Evolutionary conservation across 2,888 invertebrate species (phyloP), one percentile per base, ranked within the genome.

Genomic region (Pomacea canaliculata): DNA sequence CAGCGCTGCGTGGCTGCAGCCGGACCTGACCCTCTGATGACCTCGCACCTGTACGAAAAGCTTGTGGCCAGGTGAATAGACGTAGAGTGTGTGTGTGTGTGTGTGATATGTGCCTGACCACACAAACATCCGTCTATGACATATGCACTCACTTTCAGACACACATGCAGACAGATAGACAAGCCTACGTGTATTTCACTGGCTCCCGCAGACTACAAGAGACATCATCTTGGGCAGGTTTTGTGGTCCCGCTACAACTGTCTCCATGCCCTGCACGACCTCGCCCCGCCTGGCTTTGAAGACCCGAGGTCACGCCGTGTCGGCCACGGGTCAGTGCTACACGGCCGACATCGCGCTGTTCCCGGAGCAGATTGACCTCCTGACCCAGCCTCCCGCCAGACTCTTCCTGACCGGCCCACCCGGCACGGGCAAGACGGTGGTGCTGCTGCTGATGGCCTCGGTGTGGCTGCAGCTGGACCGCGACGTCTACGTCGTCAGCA

Each of bases 1-100:
- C 51, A 56, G 51, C 0, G 16, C 2, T 56, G 51, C 51, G 3
- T 65, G 65, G 65, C 23, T 65, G 4, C 27, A 16, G 23, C 12
- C 13, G 37, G 65, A 65, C 37, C 65, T 27, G 37, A 27, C 65
- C 23, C 51, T 23, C 18, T n/a, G 7, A 18, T 66, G n/a, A 60
- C 71, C 78, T 76, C 72, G 75, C 68, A 76, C 51, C 23, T 70
- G 69, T 9, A 65, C 76, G 18, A 71, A 71, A 62, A 76, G 75
- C 60, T 70, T 59, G 12, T 49, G n/a, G 51, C 70, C 56, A 9
- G 70, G 70, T 46, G 56, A 27, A 51, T 51, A 49, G 8, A 2
- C 12, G 51, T 56, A 37, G 37, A 5, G 37, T 5, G 37, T 5
- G 37, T 5, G 37, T 5, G 37, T 37, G 37, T 37, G 37, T 37